phyloP scores from a whole-genome alignment of 2,113 vertebrate species.

The Lepisosteus oculatus region DNA sequence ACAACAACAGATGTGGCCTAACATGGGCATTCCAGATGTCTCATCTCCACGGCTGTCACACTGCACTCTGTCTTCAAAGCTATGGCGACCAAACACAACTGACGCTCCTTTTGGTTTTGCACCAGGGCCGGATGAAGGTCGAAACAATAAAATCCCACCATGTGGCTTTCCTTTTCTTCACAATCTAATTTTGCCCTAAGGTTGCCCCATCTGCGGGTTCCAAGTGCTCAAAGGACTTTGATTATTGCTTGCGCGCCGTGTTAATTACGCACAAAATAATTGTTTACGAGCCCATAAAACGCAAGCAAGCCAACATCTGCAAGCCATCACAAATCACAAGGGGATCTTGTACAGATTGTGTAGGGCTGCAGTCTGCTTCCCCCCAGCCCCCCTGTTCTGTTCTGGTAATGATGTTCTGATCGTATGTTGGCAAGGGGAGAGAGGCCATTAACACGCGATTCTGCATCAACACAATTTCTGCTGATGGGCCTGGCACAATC shows the following conservation, averaged over 20 bases:
- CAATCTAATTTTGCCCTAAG: neutral
- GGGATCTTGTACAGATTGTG: neutral
- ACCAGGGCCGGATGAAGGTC: neutral
- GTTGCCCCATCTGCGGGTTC: neutral
- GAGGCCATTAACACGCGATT: neutral
- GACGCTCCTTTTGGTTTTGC: neutral
- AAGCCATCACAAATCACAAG: neutral
- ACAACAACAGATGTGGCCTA: neutral
- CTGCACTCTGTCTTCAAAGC: neutral
- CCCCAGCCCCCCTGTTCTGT: neutral
- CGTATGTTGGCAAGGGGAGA: neutral
- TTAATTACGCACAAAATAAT: neutral
- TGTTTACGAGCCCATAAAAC: neutral
- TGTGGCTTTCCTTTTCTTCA: neutral
- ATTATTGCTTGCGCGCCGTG: neutral
- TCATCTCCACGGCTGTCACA: neutral
- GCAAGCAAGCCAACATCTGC: neutral
- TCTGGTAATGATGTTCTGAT: conserved; percentile 3
- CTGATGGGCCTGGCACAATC: neutral
- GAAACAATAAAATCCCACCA: neutral
- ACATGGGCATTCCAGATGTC: neutral
- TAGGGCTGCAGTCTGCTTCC: neutral
- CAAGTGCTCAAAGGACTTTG: neutral
- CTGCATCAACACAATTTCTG: neutral
- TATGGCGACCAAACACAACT: neutral